These are phyloP conservation scores for Rhyacophila brunnea DNA, from an alignment of 1,140 invertebrate genomes.

Conservation along the genomic window DNA sequence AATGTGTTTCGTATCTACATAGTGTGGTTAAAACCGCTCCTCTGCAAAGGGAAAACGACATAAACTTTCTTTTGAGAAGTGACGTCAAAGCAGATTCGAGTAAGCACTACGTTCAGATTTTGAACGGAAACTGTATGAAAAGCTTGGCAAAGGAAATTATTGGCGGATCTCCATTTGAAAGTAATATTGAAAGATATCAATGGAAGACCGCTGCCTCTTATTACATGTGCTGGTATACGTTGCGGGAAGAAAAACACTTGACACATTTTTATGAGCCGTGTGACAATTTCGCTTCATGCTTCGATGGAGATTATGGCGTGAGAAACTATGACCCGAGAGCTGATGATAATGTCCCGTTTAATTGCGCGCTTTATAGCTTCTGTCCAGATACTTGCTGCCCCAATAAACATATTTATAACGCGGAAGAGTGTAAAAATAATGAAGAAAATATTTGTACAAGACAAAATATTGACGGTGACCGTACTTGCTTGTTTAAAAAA, in stretches of 20 bases:
- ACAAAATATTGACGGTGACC: slow-evolving; percentile 25
- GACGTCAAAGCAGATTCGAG: slow-evolving; percentile 39
- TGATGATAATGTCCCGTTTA: slow-evolving; percentile 54
- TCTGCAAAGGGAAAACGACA: slow-evolving; percentile 53
- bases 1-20: slow-evolving; percentile 58
- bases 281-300: slow-evolving; percentile 62
- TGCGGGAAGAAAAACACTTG: slow-evolving; percentile 54
- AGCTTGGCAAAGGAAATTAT: slow-evolving; percentile 46
- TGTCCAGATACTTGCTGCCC: slow-evolving; percentile 66
- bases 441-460: slow-evolving; percentile 50
- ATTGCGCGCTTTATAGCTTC: slow-evolving; percentile 64
- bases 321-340: slow-evolving; percentile 56
- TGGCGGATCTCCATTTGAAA: slow-evolving; percentile 55
- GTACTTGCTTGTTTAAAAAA: slow-evolving; percentile 49
- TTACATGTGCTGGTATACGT: slow-evolving; percentile 66
- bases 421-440: slow-evolving; percentile 43
- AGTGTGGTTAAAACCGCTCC: slow-evolving; percentile 41
- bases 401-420: slow-evolving; percentile 46
- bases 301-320: slow-evolving; percentile 42
- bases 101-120: slow-evolving; percentile 41
- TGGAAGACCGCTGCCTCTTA: slow-evolving; percentile 62
- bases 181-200: slow-evolving; percentile 57
- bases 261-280: slow-evolving; percentile 56
- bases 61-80: slow-evolving; percentile 47
- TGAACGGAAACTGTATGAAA: slow-evolving; percentile 53